Percentiles rank a stretch among this genome's conserved stretches.
These are phyloP conservation scores for Camelus dromedarius DNA, from an alignment of 2,113 vertebrate species.

Conservation along the genomic window DNA sequence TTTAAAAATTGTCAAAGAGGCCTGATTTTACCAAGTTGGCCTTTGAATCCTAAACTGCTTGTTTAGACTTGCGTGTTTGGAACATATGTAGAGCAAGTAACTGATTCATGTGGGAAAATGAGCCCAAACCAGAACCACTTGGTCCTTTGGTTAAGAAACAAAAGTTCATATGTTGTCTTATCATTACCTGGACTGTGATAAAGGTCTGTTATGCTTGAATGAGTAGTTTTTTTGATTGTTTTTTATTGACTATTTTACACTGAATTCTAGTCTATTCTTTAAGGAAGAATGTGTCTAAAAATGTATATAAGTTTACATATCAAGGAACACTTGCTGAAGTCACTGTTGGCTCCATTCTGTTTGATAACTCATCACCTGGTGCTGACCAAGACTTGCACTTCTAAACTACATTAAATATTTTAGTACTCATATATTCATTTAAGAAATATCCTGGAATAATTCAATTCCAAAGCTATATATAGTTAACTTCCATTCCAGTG, in stretches of 20 bases:
- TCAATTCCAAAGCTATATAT: background rate
- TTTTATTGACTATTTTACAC: background rate
- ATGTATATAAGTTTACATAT: background rate
- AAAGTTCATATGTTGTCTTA: background rate
- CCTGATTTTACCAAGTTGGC: background rate
- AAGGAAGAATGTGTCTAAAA: background rate
- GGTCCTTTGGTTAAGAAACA: conserved; percentile 4
- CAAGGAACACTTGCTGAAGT: background rate
- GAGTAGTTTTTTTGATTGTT: background rate
- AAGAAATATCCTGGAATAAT: conserved; percentile 16
- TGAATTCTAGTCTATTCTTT: background rate
- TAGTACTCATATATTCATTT: background rate
- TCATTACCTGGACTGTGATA: background rate
- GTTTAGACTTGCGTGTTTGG: conserved; percentile 26
- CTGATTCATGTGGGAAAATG: background rate
- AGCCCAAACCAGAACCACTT: background rate
- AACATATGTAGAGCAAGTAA: background rate
- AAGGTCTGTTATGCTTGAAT: background rate
- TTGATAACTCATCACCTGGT: background rate
- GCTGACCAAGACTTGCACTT: background rate
- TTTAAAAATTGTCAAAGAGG: conserved; percentile 55
- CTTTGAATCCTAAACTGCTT: conserved; percentile 36
- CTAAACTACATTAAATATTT: background rate
- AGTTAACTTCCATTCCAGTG: background rate
- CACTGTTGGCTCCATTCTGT: background rate